phyloP scores from a whole-genome alignment of 2,888 invertebrate genomes.

The Aradus depressus region DNA sequence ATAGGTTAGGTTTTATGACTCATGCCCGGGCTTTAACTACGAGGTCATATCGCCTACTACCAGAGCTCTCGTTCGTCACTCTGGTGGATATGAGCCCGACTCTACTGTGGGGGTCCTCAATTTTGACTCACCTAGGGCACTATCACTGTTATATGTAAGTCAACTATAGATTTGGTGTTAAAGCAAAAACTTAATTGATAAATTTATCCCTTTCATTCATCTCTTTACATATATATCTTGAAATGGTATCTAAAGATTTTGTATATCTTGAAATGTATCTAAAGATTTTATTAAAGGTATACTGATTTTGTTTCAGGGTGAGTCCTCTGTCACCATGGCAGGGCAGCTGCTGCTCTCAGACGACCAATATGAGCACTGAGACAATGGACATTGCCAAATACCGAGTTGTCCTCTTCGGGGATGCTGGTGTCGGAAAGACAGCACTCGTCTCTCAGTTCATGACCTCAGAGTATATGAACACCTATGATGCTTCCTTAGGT shows the following conservation, averaged over 20 bases:
- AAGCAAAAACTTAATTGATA: too few relatives aligned
- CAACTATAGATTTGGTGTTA: constrained; percentile 2
- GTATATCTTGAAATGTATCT: not conserved
- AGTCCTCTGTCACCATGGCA: constrained; percentile 51
- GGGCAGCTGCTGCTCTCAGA: constrained; percentile 73
- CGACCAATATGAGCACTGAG: constrained; percentile 55
- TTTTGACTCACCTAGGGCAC: too few relatives aligned
- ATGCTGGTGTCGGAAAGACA: constrained; percentile 81
- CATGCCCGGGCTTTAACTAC: too few relatives aligned
- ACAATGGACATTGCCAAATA: constrained; percentile 46
- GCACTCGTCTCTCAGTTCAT: constrained; percentile 85
- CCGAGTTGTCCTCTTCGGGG: constrained; percentile 45
- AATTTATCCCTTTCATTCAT: not conserved
- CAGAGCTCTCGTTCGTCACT: too few relatives aligned
- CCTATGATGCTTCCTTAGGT: constrained; percentile 85
- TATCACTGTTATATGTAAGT: too few relatives aligned
- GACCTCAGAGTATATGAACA: constrained; percentile 92
- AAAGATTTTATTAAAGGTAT: not conserved
- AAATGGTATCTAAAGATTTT: not conserved
- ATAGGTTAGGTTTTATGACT: too few relatives aligned
- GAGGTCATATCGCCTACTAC: too few relatives aligned
- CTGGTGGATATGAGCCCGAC: too few relatives aligned
- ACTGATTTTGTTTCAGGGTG: constrained; percentile 16
- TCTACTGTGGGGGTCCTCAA: too few relatives aligned
- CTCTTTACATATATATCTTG: not conserved